Percentiles rank a stretch among this genome's conserved stretches.
Evolutionary conservation across 2,888 invertebrate genomes (phyloP).

Genomic region (Rhyacophila evoluta): DNA sequence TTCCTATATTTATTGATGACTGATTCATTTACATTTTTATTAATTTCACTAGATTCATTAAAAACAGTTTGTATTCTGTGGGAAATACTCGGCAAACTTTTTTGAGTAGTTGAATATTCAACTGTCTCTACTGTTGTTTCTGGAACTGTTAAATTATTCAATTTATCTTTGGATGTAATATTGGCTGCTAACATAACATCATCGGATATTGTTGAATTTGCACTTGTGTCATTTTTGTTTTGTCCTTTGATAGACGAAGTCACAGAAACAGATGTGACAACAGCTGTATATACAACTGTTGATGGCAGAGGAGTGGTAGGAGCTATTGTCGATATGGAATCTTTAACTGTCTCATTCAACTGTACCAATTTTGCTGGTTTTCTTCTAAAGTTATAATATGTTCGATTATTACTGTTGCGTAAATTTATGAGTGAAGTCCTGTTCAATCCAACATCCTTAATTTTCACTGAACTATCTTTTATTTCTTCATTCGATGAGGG

Average conservation of each 20-base stretch:
- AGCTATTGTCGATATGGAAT: conserved; percentile 58
- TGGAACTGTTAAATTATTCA: conserved; percentile 35
- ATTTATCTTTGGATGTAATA: neutral
- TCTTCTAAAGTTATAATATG: conserved; percentile 45
- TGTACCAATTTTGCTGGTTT: conserved; percentile 43
- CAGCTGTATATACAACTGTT: conserved; percentile 68
- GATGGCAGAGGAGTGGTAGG: conserved; percentile 66
- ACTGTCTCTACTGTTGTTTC: conserved; percentile 58
- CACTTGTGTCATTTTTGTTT: conserved; percentile 63
- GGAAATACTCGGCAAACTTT: neutral
- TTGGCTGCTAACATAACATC: neutral
- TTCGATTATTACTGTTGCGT: conserved; percentile 38
- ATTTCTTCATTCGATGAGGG: conserved; percentile 51
- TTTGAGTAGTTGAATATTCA: conserved; percentile 45
- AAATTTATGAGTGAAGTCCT: conserved; percentile 12
- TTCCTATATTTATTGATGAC: conserved; percentile 36
- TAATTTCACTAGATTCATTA: conserved; percentile 24
- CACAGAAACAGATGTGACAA: conserved; percentile 69
- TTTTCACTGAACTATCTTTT: conserved; percentile 17
- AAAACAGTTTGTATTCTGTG: conserved; percentile 23
- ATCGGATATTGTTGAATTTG: conserved; percentile 2
- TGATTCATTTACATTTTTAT: conserved; percentile 31
- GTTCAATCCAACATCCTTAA: neutral
- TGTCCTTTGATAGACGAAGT: conserved; percentile 68
- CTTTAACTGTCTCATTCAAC: conserved; percentile 27